Evolutionary conservation across 2,113 vertebrate species (phyloP), one percentile per base, ranked within the genome.

Genomic region (Lethenteron camtschaticum): DNA sequence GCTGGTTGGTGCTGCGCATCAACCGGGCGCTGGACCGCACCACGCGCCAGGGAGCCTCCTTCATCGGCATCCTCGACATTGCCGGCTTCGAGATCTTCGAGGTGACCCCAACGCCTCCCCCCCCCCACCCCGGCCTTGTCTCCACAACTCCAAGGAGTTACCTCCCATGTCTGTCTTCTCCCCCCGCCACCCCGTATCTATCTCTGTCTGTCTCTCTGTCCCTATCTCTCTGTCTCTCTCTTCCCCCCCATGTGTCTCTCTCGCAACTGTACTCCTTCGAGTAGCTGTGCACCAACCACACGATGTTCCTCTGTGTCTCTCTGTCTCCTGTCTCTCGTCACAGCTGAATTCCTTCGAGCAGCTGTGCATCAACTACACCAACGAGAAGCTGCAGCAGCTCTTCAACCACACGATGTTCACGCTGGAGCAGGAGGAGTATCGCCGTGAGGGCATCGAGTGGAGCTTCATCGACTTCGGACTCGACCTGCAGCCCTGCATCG

Each of bases 401-500:
- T 89, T 90, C 82, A 90, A 90, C 80, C 87, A 90, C 81, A 89
- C 87, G 73, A 88, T 90, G 87, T 89, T 89, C 73, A 77, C 87
- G 70, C 81, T 89, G 79, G 87, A 89, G 80, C 86, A 88, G 77
- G 86, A 88, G 77, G 86, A 88, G 74, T 89, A 89, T 77, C 86
- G 88, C 76, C 78, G 86, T 1, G 87, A 89, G 73, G 86, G 86
- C 75, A 88, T 88, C 11, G 85, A 87, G 74, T 89, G 87, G 87
- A 87, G 82, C 79, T 89, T 89, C 72, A 85, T 89, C 1, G 87
- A 89, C 78, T 88, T 89, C 9, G 86, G 87, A 68, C 80, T 88
- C 2, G 87, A 89, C 77, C 74, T 89, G 56, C 87, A 89, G 77
- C 86, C 86, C 63, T 87, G 85, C 78, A 89, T 89, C 10, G 86